phyloP scores from a whole-genome alignment of 2,888 invertebrate genomes.

The Augiades crinisus region DNA sequence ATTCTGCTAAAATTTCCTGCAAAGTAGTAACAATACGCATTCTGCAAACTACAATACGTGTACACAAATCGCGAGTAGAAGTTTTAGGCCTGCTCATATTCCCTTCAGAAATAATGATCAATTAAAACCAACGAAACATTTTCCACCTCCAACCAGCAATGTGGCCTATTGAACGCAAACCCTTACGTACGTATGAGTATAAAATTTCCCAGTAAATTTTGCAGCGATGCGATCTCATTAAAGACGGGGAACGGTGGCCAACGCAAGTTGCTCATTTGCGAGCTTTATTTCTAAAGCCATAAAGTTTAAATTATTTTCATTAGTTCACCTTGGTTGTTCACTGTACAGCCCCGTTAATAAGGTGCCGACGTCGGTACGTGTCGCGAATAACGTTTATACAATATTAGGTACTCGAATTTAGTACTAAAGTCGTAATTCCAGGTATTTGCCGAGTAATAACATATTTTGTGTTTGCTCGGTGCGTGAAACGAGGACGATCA shows the following conservation, averaged over 20 bases:
- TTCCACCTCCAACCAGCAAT: not conserved
- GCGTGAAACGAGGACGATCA: not conserved
- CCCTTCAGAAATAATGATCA: not conserved
- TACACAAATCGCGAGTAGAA: not conserved
- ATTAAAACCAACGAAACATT: not conserved
- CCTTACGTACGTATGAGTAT: not conserved
- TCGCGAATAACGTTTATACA: slow-evolving; percentile 9
- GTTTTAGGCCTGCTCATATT: not conserved
- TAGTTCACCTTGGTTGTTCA: not conserved
- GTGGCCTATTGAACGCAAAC: not conserved
- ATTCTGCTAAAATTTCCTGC: no score
- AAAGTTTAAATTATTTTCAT: slow-evolving; percentile 3
- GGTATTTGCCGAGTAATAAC: slow-evolving; percentile 16
- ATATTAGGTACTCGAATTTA: slow-evolving; percentile 5
- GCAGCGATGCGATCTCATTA: slow-evolving; percentile 3
- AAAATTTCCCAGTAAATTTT: slow-evolving; percentile 1
- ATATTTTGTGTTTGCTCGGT: slow-evolving; percentile 1
- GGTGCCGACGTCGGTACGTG: slow-evolving; percentile 11
- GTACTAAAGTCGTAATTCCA: slow-evolving; percentile 5
- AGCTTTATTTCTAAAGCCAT: not conserved
- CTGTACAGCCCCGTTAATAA: slow-evolving; percentile 20
- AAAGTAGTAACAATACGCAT: no score
- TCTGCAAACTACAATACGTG: no score
- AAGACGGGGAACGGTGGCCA: not conserved
- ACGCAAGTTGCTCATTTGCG: not conserved